Conservation (phyloP, 2,888 invertebrate genomes). For the Caenorhabditis zanzibari region DNA sequence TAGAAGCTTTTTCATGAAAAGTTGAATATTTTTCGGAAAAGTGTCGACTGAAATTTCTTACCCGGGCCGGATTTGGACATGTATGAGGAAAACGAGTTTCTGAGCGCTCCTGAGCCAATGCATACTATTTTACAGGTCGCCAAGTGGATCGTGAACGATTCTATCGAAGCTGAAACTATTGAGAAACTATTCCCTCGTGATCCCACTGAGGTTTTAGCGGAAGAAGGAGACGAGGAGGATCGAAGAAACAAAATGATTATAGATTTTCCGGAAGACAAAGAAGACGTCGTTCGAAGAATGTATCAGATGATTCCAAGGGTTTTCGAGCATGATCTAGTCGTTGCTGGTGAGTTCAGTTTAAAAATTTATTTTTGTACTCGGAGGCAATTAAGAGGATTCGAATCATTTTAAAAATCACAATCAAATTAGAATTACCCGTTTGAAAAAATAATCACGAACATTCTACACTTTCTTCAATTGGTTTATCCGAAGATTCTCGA, state of each 20-base stretch:
- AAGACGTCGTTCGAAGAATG: conserved; percentile 28
- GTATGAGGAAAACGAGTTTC: too few species aligned
- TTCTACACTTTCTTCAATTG: background rate
- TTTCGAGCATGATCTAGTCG: conserved; percentile 63
- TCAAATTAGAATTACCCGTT: conserved; percentile 7
- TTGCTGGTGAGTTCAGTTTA: conserved; percentile 48
- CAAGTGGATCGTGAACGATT: conserved; percentile 52
- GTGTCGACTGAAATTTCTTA: too few species aligned
- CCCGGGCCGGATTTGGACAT: too few species aligned
- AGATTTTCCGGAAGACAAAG: conserved; percentile 53
- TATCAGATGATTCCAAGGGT: conserved; percentile 58
- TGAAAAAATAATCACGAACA: background rate
- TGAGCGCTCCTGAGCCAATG: too few species aligned
- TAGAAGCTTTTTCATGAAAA: too few species aligned
- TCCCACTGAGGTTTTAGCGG: conserved; percentile 48
- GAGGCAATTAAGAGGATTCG: background rate
- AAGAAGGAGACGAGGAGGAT: conserved; percentile 53
- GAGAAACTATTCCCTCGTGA: conserved; percentile 53
- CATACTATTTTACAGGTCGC: conserved; percentile 28
- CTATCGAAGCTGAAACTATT: conserved; percentile 24
- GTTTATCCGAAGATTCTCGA: background rate
- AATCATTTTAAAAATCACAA: background rate
- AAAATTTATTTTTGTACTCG: conserved; percentile 34
- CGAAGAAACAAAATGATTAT: conserved; percentile 44
- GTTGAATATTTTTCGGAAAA: too few species aligned